These are phyloP conservation scores for Semaprochilodus insignis DNA, from an alignment of 2,797 vertebrate species.

Conservation along the genomic window DNA sequence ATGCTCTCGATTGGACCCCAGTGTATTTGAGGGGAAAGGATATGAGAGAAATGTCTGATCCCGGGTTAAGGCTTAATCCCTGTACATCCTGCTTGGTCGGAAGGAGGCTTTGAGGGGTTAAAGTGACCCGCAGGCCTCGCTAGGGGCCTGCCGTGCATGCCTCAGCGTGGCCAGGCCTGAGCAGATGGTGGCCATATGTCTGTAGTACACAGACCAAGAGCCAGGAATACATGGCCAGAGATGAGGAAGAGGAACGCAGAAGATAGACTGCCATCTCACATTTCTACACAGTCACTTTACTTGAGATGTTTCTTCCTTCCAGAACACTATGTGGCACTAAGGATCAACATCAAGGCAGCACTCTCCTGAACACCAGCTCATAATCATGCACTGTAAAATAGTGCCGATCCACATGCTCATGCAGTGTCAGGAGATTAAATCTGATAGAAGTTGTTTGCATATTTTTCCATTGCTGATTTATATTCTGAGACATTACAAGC, in stretches of 20 bases:
- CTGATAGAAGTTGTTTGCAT: not conserved
- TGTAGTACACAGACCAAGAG: constrained; percentile 51
- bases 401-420: not conserved
- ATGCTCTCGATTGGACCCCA: not conserved
- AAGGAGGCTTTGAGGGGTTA: constrained; percentile 53
- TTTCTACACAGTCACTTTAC: constrained; percentile 42
- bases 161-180: constrained; percentile 57
- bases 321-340: not conserved
- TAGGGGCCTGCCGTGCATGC: constrained; percentile 62
- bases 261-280: constrained; percentile 47
- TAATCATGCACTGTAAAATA: not conserved
- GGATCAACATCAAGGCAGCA: no score
- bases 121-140: constrained; percentile 59
- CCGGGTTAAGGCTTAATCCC: constrained; percentile 12
- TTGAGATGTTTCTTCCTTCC: no score
- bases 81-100: constrained; percentile 10
- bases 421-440: not conserved
- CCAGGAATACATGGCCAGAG: constrained; percentile 52
- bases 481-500: not conserved
- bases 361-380: not conserved
- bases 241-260: constrained; percentile 45
- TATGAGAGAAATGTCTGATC: not conserved
- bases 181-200: constrained; percentile 81
- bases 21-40: not conserved
- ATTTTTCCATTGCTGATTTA: not conserved